Evolutionary conservation across 2,888 invertebrate species (phyloP), one percentile per base, ranked within the genome.

Genomic region (Drosophila neotestacea): DNA sequence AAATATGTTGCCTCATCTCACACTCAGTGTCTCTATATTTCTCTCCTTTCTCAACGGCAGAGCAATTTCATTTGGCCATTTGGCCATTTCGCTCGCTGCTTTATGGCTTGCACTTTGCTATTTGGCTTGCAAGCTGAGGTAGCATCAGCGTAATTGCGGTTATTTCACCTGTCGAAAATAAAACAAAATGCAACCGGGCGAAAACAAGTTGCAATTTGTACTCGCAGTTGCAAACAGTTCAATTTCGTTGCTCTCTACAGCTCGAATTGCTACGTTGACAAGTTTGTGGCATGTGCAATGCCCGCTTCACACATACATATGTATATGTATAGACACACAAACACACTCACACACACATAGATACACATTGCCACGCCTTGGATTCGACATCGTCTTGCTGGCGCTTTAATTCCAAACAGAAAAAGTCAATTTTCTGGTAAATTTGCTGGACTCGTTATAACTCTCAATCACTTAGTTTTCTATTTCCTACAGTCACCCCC

Each of bases 401-500:
- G 55, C 78, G 71, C 86, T 85, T 88, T 88, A 88, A 85, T 81
- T 73, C 67, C 74, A 72, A 70, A 77, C 78, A 85, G 79, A 83
- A 87, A 89, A 91, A 91, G 85, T 90, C 91, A 91, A 90, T 91
- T 91, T 91, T 91, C 91, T 91, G 90, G 80, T 91, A 91, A 91
- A 91, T 91, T 91, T 91, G 88, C 85, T 86, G 81, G 78, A 85
- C 85, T 90, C 77, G 89, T 91, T 90, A 90, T 90, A 90, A 91
- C 90, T 90, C 86, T 85, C 91, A 90, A 91, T 91, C 91, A 91
- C 91, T 91, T 90, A 89, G 89, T 81, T 90, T 87, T 88, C 89
- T 81, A 90, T 85, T 87, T 89, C 86, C 85, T 75, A 71, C 77
- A 77, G 73, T 76, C 42, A 32, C 54, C n/a, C 51, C 51, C 42